A percentile compares a stretch with the other conserved stretches of the same genome.
These are phyloP conservation scores for Trematocara zebra DNA, from an alignment of 2,113 vertebrate genomes.

Conservation along the genomic window DNA sequence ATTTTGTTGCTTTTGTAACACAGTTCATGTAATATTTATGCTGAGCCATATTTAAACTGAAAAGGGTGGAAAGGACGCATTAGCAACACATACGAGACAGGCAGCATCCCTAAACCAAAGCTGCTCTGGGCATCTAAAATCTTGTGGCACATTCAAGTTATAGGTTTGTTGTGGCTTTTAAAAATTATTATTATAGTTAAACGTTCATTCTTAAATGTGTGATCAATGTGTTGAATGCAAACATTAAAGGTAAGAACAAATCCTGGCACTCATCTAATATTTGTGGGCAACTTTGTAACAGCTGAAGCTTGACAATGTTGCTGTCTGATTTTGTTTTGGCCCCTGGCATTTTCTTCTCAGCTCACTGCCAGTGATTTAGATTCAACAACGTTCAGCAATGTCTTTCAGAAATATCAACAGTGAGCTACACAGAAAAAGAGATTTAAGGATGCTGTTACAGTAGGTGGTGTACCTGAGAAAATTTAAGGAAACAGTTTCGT, in stretches of 20 bases:
- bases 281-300: not conserved
- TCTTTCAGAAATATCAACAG: not conserved
- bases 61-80: not conserved
- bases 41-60: slow-evolving; percentile 22
- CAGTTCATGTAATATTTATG: slow-evolving; percentile 54
- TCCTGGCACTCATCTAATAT: not conserved
- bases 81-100: not conserved
- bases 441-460: not conserved
- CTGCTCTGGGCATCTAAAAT: not conserved
- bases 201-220: not conserved
- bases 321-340: not conserved
- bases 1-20: slow-evolving; percentile 19
- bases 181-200: not conserved
- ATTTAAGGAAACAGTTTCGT: accelerated
- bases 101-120: not conserved
- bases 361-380: not conserved
- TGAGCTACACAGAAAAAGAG: not conserved
- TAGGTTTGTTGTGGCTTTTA: not conserved
- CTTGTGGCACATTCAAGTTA: not conserved
- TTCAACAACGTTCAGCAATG: not conserved
- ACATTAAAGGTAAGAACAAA: not conserved
- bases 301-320: not conserved
- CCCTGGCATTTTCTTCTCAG: not conserved
- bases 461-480: not conserved
- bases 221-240: not conserved